A percentile compares a stretch with the other conserved stretches of the same genome.
Evolutionary conservation across 2,113 vertebrate species (phyloP).

Genomic region (Cyprinodon variegatus): DNA sequence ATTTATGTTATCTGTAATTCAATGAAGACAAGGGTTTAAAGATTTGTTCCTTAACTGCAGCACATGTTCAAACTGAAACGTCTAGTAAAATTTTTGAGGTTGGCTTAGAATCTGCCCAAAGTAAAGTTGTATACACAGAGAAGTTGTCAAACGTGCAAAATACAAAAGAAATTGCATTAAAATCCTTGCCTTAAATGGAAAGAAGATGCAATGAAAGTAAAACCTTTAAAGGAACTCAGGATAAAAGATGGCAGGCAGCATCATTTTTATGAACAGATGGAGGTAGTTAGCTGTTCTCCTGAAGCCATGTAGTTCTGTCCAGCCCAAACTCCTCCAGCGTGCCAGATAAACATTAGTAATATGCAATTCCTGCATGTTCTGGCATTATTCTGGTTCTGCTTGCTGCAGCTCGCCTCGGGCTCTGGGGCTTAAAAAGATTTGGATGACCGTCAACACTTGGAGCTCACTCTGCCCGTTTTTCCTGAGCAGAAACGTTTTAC

Average conservation of each 20-base stretch:
- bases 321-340: slow-evolving; percentile 24
- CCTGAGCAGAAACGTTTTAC: slow-evolving; percentile 28
- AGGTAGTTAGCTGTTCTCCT: slow-evolving; percentile 38
- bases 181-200: background rate
- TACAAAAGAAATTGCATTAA: background rate
- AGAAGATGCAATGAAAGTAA: background rate
- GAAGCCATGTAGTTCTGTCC: slow-evolving; percentile 21
- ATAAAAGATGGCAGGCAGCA: background rate
- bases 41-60: background rate
- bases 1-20: background rate
- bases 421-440: slow-evolving; percentile 32
- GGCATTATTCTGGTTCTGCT: slow-evolving; percentile 32
- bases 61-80: background rate
- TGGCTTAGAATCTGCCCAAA: background rate
- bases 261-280: slow-evolving; percentile 45
- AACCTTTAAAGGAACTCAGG: background rate
- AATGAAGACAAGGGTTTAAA: too few relatives aligned
- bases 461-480: background rate
- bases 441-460: slow-evolving; percentile 36
- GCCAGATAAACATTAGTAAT: slow-evolving; percentile 57
- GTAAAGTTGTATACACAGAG: background rate
- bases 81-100: background rate
- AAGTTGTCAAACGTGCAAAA: background rate
- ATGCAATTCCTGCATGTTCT: slow-evolving; percentile 35
- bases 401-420: slow-evolving; percentile 2